These are phyloP conservation scores for Cyrtorhinus lividipennis DNA, from an alignment of 1,140 invertebrate genomes.

Conservation along the genomic window DNA sequence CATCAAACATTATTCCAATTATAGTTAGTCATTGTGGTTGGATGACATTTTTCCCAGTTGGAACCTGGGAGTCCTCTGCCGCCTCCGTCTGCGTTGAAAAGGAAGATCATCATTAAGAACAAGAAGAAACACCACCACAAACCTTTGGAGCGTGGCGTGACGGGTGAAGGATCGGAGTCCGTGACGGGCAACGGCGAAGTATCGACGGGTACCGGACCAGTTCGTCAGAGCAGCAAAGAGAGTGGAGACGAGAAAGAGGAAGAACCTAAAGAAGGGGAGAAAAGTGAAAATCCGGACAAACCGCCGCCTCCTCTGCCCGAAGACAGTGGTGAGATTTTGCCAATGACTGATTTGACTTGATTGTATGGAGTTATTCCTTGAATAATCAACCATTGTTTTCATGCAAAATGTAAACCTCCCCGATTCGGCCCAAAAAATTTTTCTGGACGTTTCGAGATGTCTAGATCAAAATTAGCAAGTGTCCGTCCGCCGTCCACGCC, in stretches of 20 bases:
- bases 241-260: conserved; percentile 36
- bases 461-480: too few species aligned
- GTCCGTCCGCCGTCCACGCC: too few species aligned
- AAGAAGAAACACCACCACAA: conserved; percentile 87
- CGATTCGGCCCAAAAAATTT: too few species aligned
- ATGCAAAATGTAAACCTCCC: too few species aligned
- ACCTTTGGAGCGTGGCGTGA: conserved; percentile 27
- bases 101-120: conserved; percentile 96
- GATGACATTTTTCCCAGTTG: too few species aligned
- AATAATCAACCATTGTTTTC: too few species aligned
- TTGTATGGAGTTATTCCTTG: too few species aligned
- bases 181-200: conserved; percentile 45
- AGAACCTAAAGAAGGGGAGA: neutral
- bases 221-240: conserved; percentile 47
- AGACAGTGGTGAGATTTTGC: conserved; percentile 31
- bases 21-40: too few species aligned
- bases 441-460: too few species aligned
- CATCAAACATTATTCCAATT: too few species aligned
- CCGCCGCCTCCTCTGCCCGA: conserved; percentile 24
- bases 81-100: conserved; percentile 64
- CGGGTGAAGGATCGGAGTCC: conserved; percentile 24
- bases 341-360: too few species aligned
- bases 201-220: conserved; percentile 37
- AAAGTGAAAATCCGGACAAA: neutral
- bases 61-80: conserved; percentile 67